Conservation (phyloP, 1,140 invertebrate genomes). For the Cyrtorhinus lividipennis region DNA sequence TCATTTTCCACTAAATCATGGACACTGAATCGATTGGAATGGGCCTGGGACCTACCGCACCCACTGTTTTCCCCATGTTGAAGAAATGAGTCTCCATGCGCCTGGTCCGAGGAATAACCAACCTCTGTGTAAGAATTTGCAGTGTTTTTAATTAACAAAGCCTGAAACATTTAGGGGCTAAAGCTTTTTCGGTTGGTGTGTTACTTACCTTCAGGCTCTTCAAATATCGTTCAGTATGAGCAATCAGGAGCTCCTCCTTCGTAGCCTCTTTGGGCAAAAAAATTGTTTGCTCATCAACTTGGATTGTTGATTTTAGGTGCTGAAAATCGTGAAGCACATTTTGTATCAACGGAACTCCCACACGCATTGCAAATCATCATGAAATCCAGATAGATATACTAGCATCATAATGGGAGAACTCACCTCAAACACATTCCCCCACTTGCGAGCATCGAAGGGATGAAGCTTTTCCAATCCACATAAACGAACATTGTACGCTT, state of each 20-base stretch:
- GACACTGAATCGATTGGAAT: no score
- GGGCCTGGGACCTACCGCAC: no score
- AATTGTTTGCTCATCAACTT: conserved; percentile 37
- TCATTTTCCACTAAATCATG: no score
- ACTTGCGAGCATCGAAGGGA: conserved; percentile 79
- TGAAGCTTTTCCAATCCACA: conserved; percentile 66
- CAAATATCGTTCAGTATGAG: conserved; percentile 58
- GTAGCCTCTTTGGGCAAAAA: conserved; percentile 51
- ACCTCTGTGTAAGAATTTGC: no score
- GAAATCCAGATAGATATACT: no score
- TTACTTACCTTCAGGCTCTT: conserved; percentile 43
- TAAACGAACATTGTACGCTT: conserved; percentile 69
- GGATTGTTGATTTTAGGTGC: conserved; percentile 38
- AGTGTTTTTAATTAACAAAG: no score
- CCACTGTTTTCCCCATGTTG: no score
- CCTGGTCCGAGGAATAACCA: no score
- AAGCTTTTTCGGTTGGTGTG: no score
- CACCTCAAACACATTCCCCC: conserved; percentile 60
- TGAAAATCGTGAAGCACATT: conserved; percentile 28
- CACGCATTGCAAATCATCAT: not conserved
- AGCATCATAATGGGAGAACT: no score
- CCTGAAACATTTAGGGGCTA: no score
- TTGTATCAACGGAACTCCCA: not conserved
- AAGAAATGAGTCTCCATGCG: no score
- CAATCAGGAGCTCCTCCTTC: conserved; percentile 48